phyloP scores from a whole-genome alignment of 2,888 invertebrate species.

The Heliconius ethilla region DNA sequence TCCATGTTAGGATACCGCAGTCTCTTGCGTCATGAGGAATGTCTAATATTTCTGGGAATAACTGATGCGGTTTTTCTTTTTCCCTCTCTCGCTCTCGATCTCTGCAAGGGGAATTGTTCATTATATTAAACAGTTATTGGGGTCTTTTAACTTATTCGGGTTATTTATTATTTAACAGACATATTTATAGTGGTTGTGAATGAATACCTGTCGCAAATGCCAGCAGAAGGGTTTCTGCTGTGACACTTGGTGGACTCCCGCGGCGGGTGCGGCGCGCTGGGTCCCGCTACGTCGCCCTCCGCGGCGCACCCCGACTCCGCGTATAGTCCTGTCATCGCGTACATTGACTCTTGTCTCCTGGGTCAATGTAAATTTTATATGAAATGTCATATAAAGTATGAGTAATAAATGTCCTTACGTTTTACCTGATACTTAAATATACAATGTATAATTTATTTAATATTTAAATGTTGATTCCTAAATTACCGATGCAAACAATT shows the following conservation, averaged over 20 bases:
- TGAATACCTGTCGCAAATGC: slow-evolving; percentile 85
- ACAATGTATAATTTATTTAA: background rate
- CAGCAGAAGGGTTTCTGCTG: slow-evolving; percentile 90
- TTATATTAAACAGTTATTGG: background rate
- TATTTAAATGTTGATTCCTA: background rate
- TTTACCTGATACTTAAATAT: background rate
- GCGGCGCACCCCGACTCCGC: slow-evolving; percentile 86
- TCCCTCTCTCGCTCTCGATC: slow-evolving; percentile 81
- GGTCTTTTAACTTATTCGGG: background rate
- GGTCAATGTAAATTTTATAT: slow-evolving; percentile 26
- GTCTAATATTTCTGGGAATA: slow-evolving; percentile 84
- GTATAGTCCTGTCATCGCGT: slow-evolving; percentile 93
- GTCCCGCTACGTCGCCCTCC: slow-evolving; percentile 78
- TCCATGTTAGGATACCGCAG: slow-evolving; percentile 93
- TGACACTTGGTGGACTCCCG: slow-evolving; percentile 85
- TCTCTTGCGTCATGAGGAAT: slow-evolving; percentile 87
- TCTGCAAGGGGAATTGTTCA: slow-evolving; percentile 54
- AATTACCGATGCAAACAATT: background rate
- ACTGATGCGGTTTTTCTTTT: slow-evolving; percentile 81
- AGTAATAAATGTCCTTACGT: background rate
- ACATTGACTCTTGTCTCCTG: slow-evolving; percentile 93
- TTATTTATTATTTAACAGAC: background rate
- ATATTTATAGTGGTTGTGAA: background rate
- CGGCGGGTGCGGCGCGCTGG: slow-evolving; percentile 72
- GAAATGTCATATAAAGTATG: background rate